These are phyloP conservation scores for Galeopterus variegatus DNA, from an alignment of 2,113 vertebrate genomes.

Conservation along the genomic window DNA sequence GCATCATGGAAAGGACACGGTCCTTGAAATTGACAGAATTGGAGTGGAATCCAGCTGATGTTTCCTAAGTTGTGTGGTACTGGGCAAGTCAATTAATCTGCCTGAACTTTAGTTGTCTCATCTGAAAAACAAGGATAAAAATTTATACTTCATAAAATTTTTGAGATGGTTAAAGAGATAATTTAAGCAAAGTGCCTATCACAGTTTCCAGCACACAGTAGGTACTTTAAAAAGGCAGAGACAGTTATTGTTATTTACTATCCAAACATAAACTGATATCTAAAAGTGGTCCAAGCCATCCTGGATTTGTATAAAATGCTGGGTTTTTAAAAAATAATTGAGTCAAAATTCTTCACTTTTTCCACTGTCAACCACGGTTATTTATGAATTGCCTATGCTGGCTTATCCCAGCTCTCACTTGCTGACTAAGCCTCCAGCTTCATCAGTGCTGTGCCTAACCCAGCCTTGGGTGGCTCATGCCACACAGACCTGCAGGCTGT, in stretches of 20 bases:
- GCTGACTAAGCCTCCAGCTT: neutral
- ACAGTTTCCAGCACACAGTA: neutral
- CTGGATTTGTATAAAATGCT: neutral
- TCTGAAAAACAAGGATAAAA: neutral
- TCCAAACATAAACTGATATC: neutral
- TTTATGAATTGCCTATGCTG: neutral
- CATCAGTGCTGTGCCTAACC: accelerated
- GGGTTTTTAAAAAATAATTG: neutral
- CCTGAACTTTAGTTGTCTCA: neutral
- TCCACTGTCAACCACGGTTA: neutral
- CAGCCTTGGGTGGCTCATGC: neutral
- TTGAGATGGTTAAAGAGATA: neutral
- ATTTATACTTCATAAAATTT: neutral
- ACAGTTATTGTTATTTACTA: neutral
- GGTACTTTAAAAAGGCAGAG: neutral
- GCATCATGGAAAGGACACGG: neutral
- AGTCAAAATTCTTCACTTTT: neutral
- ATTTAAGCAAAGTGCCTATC: neutral
- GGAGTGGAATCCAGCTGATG: neutral
- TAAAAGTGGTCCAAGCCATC: neutral
- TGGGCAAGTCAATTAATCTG: neutral
- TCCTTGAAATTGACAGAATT: neutral
- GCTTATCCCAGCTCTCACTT: neutral
- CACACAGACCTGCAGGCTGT: no score
- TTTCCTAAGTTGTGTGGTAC: neutral